Base-by-base conservation (phyloP, 2,888 invertebrate species). In the Galerucella pusilla region DNA sequence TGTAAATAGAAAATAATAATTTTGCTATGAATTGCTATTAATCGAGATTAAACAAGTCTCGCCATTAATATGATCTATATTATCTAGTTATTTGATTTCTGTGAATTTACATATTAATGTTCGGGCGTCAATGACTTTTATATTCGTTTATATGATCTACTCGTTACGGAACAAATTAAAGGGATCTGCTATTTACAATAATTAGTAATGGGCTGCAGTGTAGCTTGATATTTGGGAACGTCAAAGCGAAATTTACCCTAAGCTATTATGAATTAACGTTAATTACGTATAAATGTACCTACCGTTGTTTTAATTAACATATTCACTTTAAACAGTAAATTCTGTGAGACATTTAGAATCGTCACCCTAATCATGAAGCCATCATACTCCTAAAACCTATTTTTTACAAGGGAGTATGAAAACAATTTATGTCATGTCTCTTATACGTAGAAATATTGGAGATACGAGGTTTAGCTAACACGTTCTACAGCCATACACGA, bases 141-240 rank as follows among this genome's bases (percentile, higher is more conserved):
- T 16, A 7, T 16, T 14, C 54, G n/a, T 54, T 54, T 7, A 54
- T 54, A 54, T 54, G 54, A 54, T n/a, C 54, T 54, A n/a, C n/a
- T 7, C 54, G 54, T 54, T 54, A 16, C 16, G 54, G 7, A n/a
- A 54, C 54, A 54, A 54, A 54, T 54, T 54, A n/a, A n/a, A 54
- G 54, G 54, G 54, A 54, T 54, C 16, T 54, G 7, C 54, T 54
- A 54, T 54, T 54, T 54, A 54, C 54, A n/a, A n/a, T 54, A 54
- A 54, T 54, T 54, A 54, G 54, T 54, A 54, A 54, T 54, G 54
- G 54, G 6, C 16, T 54, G 54, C 54, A 54, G 54, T 54, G n/a
- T 54, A 54, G 54, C 54, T 54, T 54, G n/a, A 54, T 54, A 54
- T 54, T 54, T 54, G 54, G 54, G n/a, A 54, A 54, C n/a, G 54